These are phyloP conservation scores for Automeris io DNA, from an alignment of 2,888 invertebrate genomes.

Conservation along the genomic window DNA sequence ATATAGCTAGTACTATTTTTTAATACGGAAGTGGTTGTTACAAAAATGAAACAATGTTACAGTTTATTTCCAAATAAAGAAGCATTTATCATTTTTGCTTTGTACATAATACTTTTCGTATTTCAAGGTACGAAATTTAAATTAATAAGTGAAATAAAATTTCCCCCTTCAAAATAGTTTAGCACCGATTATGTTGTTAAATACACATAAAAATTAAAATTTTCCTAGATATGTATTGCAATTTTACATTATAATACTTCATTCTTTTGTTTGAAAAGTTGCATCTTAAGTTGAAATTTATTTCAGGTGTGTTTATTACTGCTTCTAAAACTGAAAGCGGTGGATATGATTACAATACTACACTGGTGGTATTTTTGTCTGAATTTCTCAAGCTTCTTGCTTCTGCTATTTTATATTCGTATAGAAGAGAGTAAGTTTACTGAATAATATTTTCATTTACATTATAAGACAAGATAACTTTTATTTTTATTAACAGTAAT, in stretches of 20 bases:
- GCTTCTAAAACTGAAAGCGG: conserved; percentile 90
- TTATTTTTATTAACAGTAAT: no score
- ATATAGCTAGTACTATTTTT: no score
- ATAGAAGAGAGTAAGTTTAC: conserved; percentile 69
- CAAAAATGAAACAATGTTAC: conserved; percentile 66
- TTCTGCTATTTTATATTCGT: conserved; percentile 83
- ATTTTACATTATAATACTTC: no score
- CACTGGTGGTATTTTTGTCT: conserved; percentile 91
- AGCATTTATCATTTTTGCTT: conserved; percentile 87
- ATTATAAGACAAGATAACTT: conserved; percentile 10
- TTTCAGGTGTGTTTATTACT: conserved; percentile 92
- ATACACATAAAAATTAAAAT: no score
- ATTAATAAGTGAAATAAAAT: no score
- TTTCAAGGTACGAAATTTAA: conserved; percentile 90
- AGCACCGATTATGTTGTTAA: no score
- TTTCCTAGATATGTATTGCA: no score
- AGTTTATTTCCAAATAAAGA: conserved; percentile 91
- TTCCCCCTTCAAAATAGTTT: no score
- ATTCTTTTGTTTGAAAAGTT: no score
- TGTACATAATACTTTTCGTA: conserved; percentile 92
- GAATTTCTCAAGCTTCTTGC: conserved; percentile 90
- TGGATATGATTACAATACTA: conserved; percentile 90
- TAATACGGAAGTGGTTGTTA: no score
- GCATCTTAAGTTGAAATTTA: no score
- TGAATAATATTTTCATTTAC: no score